Base-by-base conservation (phyloP, 2,797 vertebrate genomes). In the Spea hammondii region DNA sequence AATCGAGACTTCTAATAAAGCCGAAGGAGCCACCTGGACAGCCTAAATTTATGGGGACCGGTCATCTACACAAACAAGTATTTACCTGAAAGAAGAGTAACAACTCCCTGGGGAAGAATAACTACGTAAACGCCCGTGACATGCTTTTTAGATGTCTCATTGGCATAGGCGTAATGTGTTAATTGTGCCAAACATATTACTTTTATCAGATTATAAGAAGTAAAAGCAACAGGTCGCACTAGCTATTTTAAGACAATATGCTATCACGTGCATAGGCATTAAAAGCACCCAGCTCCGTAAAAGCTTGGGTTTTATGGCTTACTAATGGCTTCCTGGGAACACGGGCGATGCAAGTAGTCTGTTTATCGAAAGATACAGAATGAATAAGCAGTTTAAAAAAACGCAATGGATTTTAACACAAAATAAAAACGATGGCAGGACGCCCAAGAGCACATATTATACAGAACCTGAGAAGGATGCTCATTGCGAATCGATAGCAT, bases 261-360 rank as follows among this genome's bases (percentile, higher is more conserved):
- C 53, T 17, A 65, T 47, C 5, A 7, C 44, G 17, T 72, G 13
- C 49, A 65, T 46, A 17, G 17, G 32, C 65, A 14, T 73, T 82
- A 82, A 81, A 72, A 68, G 79, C 79, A 55, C 48, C 65, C 11
- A 44, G 65, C 72, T 62, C 65, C 7, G 17, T 77, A 74, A 82
- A 77, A 77, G 79, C 79, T 64, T 70, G 44, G 53, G 47, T 67
- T 65, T 70, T 77, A 82, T 69, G 77, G 75, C 75, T 50, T 5
- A 49, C 47, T 82, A 82, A 82, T 82, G 11, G 69, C 79, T 82
- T 77, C 79, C 79, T 69, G 74, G 70, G 62, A 50, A 60, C 55
- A 44, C 4, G 51, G 65, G 74, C 53, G 10, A 70, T 75, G 65
- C 65, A 70, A 51, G 74, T 45, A 51, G 59, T 72, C 68, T 6